Conservation (phyloP, 1,140 invertebrate genomes). For the Nylanderia fulva region DNA sequence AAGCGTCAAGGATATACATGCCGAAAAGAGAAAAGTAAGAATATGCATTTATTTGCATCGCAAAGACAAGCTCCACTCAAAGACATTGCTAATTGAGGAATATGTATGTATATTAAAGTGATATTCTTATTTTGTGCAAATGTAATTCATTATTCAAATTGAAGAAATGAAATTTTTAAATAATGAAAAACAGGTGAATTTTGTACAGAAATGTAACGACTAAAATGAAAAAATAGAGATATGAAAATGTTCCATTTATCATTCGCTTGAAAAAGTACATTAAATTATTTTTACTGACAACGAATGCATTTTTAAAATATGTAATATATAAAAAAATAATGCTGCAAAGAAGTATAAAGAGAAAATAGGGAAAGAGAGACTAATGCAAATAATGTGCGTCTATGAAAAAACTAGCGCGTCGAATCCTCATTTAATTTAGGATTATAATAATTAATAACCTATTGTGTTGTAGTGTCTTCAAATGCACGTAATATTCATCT, state of each 20-base stretch:
- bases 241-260: slow-evolving; percentile 1
- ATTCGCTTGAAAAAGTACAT: background rate
- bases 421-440: background rate
- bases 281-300: background rate
- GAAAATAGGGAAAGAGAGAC: background rate
- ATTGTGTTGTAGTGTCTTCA: background rate
- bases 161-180: background rate
- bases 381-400: background rate
- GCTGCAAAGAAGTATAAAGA: background rate
- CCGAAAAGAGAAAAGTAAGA: background rate
- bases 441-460: slow-evolving; percentile 7
- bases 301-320: background rate
- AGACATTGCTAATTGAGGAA: background rate
- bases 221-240: background rate
- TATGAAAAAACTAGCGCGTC: background rate
- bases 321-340: background rate
- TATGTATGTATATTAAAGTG: background rate
- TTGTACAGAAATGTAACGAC: background rate
- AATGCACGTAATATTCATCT: slow-evolving; percentile 18
- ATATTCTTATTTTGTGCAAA: background rate
- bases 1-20: slow-evolving; percentile 28
- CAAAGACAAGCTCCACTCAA: background rate
- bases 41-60: background rate
- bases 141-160: background rate
- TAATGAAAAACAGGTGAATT: background rate